Conservation (phyloP, 2,797 vertebrate species). For the Hydrocynus forskahlii region DNA sequence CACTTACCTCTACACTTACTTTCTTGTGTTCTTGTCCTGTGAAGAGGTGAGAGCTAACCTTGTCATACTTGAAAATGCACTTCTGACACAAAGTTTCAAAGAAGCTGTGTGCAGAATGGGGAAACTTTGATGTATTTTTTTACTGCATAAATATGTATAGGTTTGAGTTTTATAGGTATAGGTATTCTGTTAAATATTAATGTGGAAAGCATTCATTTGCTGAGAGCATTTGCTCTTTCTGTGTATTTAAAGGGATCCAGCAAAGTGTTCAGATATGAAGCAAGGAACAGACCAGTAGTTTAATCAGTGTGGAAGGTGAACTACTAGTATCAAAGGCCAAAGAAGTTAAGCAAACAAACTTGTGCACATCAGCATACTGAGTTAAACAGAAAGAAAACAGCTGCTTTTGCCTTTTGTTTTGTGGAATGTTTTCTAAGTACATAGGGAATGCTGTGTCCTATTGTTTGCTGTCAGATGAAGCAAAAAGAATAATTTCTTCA, state of each 20-base stretch:
- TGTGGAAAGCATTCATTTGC: not conserved
- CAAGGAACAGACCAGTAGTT: not conserved
- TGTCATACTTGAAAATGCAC: too few species aligned
- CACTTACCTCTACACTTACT: too few species aligned
- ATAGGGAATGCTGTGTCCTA: not conserved
- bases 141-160: too few species aligned
- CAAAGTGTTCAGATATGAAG: slow-evolving; percentile 12
- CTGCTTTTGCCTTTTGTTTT: not conserved
- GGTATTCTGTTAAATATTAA: not conserved
- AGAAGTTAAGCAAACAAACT: not conserved
- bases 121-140: too few species aligned
- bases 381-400: not conserved
- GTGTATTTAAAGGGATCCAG: too few species aligned
- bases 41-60: too few species aligned
- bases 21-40: too few species aligned
- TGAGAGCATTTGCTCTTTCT: too few species aligned
- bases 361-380: not conserved
- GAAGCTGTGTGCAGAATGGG: too few species aligned
- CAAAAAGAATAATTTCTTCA: too few species aligned
- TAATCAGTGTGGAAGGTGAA: slow-evolving; percentile 18
- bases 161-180: too few species aligned
- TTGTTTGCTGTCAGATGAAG: not conserved
- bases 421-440: not conserved
- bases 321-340: slow-evolving; percentile 5
- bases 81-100: too few species aligned